Conservation (phyloP, 2,113 vertebrate genomes). For the Microcebus tavaratra region DNA sequence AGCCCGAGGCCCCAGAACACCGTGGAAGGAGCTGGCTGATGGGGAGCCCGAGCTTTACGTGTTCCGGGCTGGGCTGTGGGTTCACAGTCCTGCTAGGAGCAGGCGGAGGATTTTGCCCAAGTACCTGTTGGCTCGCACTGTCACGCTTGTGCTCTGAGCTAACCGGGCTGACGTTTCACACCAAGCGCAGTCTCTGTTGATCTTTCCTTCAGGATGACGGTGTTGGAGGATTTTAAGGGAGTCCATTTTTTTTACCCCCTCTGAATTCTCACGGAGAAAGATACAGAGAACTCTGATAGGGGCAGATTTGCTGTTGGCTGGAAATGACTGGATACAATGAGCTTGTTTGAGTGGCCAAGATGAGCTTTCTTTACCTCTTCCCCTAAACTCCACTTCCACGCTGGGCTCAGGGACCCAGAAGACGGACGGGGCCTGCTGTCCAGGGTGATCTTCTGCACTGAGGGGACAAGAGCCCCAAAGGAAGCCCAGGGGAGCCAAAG, state of each 20-base stretch:
- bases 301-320: neutral
- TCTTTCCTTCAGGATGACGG: neutral
- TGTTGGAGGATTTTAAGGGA: neutral
- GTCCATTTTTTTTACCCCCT: neutral
- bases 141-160: neutral
- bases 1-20: neutral
- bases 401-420: neutral
- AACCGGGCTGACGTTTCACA: neutral
- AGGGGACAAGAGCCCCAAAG: accelerated
- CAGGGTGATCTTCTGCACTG: neutral
- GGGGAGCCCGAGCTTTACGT: neutral
- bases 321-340: neutral
- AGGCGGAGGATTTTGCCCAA: neutral
- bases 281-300: accelerated
- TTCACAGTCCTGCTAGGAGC: neutral
- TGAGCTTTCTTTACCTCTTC: neutral
- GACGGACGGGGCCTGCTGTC: too few species aligned
- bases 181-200: accelerated
- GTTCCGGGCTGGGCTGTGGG: neutral
- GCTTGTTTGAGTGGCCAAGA: neutral
- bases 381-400: neutral
- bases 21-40: neutral
- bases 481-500: neutral
- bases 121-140: accelerated
- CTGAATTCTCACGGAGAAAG: neutral